A percentile compares a stretch with the other conserved stretches of the same genome.
Evolutionary conservation across 2,888 invertebrate species (phyloP).

Genomic region (Drosophila mimica): DNA sequence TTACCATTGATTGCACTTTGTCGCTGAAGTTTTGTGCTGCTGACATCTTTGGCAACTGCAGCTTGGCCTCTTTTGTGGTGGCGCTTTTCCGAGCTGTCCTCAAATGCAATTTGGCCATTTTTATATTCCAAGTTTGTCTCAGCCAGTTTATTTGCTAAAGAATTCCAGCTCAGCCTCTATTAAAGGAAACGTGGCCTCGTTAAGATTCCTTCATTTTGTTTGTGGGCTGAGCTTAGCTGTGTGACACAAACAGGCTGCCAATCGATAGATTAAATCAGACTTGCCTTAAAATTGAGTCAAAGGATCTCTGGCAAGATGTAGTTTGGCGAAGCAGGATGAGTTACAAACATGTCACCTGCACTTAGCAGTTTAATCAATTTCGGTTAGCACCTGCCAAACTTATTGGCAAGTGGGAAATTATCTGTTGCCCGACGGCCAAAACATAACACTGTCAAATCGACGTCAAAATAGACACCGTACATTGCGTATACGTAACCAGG

Average conservation of each 20-base stretch:
- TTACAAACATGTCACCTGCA: constrained; percentile 71
- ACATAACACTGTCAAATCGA: not conserved
- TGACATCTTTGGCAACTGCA: constrained; percentile 76
- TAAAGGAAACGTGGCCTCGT: constrained; percentile 52
- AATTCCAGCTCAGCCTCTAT: constrained; percentile 26
- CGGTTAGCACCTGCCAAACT: constrained; percentile 53
- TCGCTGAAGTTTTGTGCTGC: constrained; percentile 74
- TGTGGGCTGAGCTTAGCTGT: constrained; percentile 14
- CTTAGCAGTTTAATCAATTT: constrained; percentile 77
- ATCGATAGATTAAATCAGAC: constrained; percentile 16
- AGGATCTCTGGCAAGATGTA: constrained; percentile 35
- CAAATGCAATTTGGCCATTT: constrained; percentile 62
- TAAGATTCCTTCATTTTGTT: constrained; percentile 55
- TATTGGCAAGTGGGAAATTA: constrained; percentile 51
- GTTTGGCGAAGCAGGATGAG: not conserved
- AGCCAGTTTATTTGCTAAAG: constrained; percentile 38
- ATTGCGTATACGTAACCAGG: constrained; percentile 22
- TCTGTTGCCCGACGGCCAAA: constrained; percentile 17
- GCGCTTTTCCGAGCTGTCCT: constrained; percentile 5
- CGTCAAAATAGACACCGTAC: not conserved
- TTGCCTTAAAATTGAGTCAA: constrained; percentile 19
- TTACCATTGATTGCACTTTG: constrained; percentile 80
- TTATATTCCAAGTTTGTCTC: constrained; percentile 48
- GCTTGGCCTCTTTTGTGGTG: constrained; percentile 46
- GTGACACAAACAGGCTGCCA: constrained; percentile 33